These are phyloP conservation scores for Xiphorhynchus elegans DNA, from an alignment of 2,113 vertebrate genomes.

Conservation along the genomic window DNA sequence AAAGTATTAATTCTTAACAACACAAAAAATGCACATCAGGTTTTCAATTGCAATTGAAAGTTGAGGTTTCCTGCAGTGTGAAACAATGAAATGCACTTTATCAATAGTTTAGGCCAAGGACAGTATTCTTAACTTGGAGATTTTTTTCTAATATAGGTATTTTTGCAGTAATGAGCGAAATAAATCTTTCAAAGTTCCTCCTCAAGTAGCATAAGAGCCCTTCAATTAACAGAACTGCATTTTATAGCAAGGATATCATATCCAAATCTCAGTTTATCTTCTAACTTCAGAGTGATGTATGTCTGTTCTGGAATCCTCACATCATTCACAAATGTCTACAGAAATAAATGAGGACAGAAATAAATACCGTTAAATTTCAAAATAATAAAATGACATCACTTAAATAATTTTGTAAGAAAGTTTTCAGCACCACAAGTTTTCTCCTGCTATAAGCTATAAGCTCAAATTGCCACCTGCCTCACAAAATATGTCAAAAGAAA, in stretches of 20 bases:
- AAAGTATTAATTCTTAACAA: not conserved
- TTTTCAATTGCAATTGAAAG: not conserved
- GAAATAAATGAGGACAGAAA: conserved; percentile 31
- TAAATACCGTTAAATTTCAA: not conserved
- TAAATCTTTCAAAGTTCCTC: not conserved
- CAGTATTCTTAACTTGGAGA: not conserved
- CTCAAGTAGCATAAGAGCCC: not conserved
- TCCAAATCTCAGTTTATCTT: conserved; percentile 97
- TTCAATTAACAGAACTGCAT: not conserved
- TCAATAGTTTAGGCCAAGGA: not conserved
- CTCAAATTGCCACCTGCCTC: not conserved
- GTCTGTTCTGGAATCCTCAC: conserved; percentile 97
- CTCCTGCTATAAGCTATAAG: not conserved
- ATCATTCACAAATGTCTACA: conserved; percentile 97
- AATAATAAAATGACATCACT: not conserved
- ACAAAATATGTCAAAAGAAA: not conserved
- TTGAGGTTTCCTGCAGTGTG: not conserved
- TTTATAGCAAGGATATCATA: conserved; percentile 95
- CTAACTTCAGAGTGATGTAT: conserved; percentile 94
- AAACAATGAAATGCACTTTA: not conserved
- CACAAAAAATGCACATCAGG: not conserved
- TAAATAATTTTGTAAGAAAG: not conserved
- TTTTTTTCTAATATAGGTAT: not conserved
- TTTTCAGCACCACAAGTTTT: not conserved
- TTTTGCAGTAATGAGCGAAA: not conserved